These are phyloP conservation scores for Aviceda subcristata DNA, from an alignment of 2,113 vertebrate genomes.

Conservation along the genomic window DNA sequence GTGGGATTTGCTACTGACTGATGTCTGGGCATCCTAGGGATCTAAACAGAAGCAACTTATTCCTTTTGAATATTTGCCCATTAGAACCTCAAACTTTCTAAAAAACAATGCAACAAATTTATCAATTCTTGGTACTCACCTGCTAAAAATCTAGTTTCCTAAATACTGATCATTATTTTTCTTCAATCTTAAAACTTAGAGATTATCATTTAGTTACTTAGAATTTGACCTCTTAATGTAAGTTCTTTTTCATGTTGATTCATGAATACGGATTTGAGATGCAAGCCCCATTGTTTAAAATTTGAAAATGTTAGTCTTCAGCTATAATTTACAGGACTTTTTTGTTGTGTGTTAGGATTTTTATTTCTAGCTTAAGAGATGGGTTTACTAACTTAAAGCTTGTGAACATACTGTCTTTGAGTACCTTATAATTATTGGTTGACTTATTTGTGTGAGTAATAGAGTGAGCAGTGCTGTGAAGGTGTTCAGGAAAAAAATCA, in stretches of 20 bases:
- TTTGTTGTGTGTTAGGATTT: background rate
- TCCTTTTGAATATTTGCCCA: background rate
- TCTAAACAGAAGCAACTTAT: background rate
- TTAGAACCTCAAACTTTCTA: background rate
- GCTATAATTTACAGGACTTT: background rate
- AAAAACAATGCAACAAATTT: background rate
- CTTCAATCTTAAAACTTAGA: background rate
- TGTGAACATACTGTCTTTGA: background rate
- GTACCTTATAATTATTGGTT: background rate
- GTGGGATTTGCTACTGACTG: background rate
- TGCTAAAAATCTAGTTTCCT: background rate
- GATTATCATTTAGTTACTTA: background rate
- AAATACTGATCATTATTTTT: background rate
- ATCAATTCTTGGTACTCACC: background rate
- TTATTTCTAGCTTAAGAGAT: background rate
- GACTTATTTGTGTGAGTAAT: background rate
- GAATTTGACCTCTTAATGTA: background rate
- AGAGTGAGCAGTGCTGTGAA: background rate
- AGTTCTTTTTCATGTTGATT: background rate
- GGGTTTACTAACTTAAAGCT: background rate
- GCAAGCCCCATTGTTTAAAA: background rate
- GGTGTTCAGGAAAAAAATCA: background rate
- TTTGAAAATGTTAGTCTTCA: background rate
- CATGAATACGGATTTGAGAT: background rate
- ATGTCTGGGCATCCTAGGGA: background rate